Evolutionary conservation across 2,888 invertebrate species (phyloP).

Genomic region (Melolontha melolontha): DNA sequence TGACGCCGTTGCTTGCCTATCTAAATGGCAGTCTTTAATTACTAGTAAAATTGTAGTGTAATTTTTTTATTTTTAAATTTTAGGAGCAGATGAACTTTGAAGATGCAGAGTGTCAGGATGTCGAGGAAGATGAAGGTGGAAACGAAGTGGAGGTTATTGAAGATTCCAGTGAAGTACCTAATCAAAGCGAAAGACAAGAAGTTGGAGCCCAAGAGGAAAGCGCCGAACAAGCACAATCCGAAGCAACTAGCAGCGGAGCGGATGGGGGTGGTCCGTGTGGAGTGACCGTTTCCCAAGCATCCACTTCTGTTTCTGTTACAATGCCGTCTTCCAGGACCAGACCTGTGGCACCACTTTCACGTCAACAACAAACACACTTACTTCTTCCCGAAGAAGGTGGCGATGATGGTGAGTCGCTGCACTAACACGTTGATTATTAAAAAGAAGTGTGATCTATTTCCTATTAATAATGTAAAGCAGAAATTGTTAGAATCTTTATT

Average conservation of each 20-base stretch:
- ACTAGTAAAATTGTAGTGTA: too few relatives aligned
- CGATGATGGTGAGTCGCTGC: slow-evolving; percentile 68
- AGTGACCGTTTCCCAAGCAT: slow-evolving; percentile 60
- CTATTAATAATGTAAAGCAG: too few relatives aligned
- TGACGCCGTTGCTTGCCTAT: too few relatives aligned
- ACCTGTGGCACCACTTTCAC: slow-evolving; percentile 68
- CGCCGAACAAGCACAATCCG: slow-evolving; percentile 66
- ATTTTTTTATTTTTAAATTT: slow-evolving; percentile 33
- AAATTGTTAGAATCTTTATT: too few relatives aligned
- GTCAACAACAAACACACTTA: slow-evolving; percentile 67
- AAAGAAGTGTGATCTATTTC: not conserved
- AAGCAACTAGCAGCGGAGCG: slow-evolving; percentile 83
- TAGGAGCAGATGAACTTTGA: slow-evolving; percentile 67
- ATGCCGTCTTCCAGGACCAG: slow-evolving; percentile 68
- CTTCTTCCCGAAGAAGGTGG: slow-evolving; percentile 73
- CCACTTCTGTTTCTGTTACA: slow-evolving; percentile 60
- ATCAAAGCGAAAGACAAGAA: slow-evolving; percentile 67
- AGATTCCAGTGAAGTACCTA: slow-evolving; percentile 75
- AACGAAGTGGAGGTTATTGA: slow-evolving; percentile 72
- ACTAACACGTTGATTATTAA: not conserved
- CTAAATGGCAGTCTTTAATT: too few relatives aligned
- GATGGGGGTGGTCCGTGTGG: slow-evolving; percentile 65
- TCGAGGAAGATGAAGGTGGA: slow-evolving; percentile 64
- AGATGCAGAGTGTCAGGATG: slow-evolving; percentile 70
- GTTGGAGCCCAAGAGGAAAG: slow-evolving; percentile 62